Conservation (phyloP, 1,140 invertebrate species). For the Trichonephila clavata region DNA sequence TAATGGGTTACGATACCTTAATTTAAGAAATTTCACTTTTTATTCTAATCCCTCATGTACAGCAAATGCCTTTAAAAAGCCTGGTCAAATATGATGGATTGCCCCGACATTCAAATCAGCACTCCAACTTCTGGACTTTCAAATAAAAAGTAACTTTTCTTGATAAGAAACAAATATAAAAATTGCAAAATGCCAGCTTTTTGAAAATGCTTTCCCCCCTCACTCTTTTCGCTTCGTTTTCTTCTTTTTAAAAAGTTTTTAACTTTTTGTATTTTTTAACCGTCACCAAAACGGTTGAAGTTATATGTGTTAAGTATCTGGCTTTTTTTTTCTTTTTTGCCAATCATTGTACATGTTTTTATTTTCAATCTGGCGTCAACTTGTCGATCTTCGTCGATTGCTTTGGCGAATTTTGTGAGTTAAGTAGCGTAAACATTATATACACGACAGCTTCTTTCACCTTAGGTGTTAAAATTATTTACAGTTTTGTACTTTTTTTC, state of each 20-base stretch:
- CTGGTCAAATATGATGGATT: constrained; percentile 57
- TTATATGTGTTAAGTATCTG: background rate
- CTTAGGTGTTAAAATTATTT: too few species aligned
- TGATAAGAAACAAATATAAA: constrained; percentile 69
- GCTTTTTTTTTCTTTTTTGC: background rate
- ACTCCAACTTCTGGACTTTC: constrained; percentile 46
- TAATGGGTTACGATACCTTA: background rate
- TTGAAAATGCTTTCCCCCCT: background rate
- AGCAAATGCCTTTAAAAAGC: constrained; percentile 60
- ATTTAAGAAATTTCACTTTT: background rate
- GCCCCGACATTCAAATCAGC: constrained; percentile 50
- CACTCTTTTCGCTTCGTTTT: background rate
- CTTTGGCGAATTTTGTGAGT: background rate
- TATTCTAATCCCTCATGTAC: constrained; percentile 4
- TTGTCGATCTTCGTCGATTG: background rate
- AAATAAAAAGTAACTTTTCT: constrained; percentile 66
- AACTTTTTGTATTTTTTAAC: background rate
- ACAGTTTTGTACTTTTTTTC: too few species aligned
- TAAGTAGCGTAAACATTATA: background rate
- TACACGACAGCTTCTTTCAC: too few species aligned
- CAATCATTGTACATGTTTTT: background rate
- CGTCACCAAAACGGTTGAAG: background rate
- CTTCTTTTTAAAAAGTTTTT: background rate
- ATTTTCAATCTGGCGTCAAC: constrained; percentile 40
- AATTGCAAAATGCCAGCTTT: constrained; percentile 26